These are phyloP conservation scores for Sphaeridia pumilis DNA, from an alignment of 2,888 invertebrate species.

Conservation along the genomic window DNA sequence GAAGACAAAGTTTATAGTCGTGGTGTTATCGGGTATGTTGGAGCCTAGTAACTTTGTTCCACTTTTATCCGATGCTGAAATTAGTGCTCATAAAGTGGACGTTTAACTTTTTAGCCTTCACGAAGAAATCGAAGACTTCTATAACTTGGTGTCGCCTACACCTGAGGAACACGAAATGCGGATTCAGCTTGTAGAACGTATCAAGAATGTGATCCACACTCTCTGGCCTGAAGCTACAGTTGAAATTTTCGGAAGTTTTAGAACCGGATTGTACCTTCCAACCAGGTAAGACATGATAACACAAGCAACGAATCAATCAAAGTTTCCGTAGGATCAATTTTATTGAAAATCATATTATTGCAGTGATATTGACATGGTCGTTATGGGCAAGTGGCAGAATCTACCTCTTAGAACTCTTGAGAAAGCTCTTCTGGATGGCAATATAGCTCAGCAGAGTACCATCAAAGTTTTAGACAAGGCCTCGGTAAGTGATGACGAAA, in stretches of 20 bases:
- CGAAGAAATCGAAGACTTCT: constrained; percentile 96
- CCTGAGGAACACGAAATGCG: constrained; percentile 81
- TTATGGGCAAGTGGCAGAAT: constrained; percentile 71
- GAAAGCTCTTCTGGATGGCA: constrained; percentile 74
- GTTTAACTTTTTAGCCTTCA: constrained; percentile 60
- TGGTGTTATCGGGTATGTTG: constrained; percentile 66
- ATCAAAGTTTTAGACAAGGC: constrained; percentile 96
- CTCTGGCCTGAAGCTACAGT: constrained; percentile 91
- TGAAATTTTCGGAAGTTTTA: constrained; percentile 95
- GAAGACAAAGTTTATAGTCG: constrained; percentile 63
- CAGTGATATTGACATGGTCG: constrained; percentile 61
- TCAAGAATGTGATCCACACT: constrained; percentile 71
- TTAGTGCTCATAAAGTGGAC: constrained; percentile 13
- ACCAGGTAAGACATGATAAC: too few relatives aligned
- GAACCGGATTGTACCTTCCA: constrained; percentile 93
- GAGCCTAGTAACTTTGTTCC: too few relatives aligned
- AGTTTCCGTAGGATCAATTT: too few relatives aligned
- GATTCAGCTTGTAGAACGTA: constrained; percentile 74
- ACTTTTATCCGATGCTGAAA: constrained; percentile 1
- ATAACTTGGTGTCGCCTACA: constrained; percentile 85
- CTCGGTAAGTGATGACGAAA: constrained; percentile 57
- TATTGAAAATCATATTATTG: background rate
- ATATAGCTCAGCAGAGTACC: constrained; percentile 75
- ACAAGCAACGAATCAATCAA: too few relatives aligned
- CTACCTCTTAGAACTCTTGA: constrained; percentile 83